These are phyloP conservation scores for Aselliscus stoliczkanus DNA, from an alignment of 2,797 vertebrate species.

Conservation along the genomic window DNA sequence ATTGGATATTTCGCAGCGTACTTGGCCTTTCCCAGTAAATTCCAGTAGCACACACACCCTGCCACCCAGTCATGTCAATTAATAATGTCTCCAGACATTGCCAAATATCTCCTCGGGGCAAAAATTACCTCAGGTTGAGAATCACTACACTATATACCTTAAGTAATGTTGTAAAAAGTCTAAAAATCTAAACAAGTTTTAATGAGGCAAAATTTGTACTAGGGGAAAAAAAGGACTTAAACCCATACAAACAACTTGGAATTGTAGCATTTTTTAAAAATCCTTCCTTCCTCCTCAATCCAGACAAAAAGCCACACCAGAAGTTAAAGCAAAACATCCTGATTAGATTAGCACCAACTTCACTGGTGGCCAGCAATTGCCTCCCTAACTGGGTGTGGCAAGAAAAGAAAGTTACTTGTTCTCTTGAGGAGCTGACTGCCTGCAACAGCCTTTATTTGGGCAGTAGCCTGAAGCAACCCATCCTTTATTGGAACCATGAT, in stretches of 20 bases:
- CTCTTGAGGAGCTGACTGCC: not conserved
- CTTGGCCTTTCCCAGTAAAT: not conserved
- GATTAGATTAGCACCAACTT: conserved; percentile 70
- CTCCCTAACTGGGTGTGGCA: conserved; percentile 25
- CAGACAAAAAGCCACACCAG: conserved; percentile 64
- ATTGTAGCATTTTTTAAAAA: conserved; percentile 23
- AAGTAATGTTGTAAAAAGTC: conserved; percentile 1
- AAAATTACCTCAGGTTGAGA: not conserved
- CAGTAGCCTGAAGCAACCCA: conserved; percentile 48
- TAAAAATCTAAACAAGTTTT: conserved; percentile 28
- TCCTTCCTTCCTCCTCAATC: conserved; percentile 10
- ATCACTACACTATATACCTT: not conserved
- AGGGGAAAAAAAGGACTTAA: not conserved
- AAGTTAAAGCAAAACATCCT: conserved; percentile 70
- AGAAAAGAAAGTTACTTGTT: conserved; percentile 55
- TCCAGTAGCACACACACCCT: not conserved
- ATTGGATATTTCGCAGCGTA: not conserved
- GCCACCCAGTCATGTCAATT: not conserved
- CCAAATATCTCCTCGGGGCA: not conserved
- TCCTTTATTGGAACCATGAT: conserved; percentile 54
- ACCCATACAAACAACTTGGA: conserved; percentile 38
- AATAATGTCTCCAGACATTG: not conserved
- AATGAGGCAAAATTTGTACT: not conserved
- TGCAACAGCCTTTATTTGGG: conserved; percentile 36
- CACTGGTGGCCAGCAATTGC: conserved; percentile 52